These are phyloP conservation scores for Styela plicata DNA, from an alignment of 23 tunicate genomes.

Conservation along the genomic window DNA sequence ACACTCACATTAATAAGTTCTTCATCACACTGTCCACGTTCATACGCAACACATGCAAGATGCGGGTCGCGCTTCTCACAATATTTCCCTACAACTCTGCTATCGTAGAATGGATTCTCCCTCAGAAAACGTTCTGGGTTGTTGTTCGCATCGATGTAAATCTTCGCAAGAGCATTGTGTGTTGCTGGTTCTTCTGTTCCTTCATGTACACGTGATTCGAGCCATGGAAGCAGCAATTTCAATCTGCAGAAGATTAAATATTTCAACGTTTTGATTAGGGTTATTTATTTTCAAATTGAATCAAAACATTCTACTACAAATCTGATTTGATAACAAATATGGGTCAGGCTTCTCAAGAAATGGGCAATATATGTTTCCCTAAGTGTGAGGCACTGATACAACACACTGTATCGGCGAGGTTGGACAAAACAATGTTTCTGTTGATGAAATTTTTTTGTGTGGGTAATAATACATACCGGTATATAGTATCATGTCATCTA, in stretches of 20 bases:
- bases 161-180: slow-evolving; percentile 99
- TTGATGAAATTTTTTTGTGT: too few species aligned
- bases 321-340: too few species aligned
- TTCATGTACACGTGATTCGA: slow-evolving; percentile 93
- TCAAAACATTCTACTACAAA: too few species aligned
- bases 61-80: slow-evolving; percentile 99
- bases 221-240: slow-evolving; percentile 96
- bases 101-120: slow-evolving; percentile 96
- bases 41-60: slow-evolving; percentile 96
- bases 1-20: slow-evolving; percentile 84
- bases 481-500: too few species aligned
- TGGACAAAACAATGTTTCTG: too few species aligned
- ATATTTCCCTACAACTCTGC: slow-evolving; percentile 92
- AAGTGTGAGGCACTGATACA: too few species aligned
- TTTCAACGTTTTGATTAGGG: too few species aligned
- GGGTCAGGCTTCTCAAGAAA: too few species aligned
- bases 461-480: too few species aligned
- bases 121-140: slow-evolving; percentile 96
- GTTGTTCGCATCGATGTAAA: slow-evolving; percentile 98
- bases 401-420: too few species aligned
- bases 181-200: slow-evolving; percentile 98
- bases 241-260: slow-evolving; percentile 30
- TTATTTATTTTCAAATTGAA: too few species aligned
- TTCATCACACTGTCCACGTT: slow-evolving; percentile 96
- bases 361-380: too few species aligned